Base-by-base conservation (phyloP, 2,888 invertebrate species). In the Lasioglossum marginatum region DNA sequence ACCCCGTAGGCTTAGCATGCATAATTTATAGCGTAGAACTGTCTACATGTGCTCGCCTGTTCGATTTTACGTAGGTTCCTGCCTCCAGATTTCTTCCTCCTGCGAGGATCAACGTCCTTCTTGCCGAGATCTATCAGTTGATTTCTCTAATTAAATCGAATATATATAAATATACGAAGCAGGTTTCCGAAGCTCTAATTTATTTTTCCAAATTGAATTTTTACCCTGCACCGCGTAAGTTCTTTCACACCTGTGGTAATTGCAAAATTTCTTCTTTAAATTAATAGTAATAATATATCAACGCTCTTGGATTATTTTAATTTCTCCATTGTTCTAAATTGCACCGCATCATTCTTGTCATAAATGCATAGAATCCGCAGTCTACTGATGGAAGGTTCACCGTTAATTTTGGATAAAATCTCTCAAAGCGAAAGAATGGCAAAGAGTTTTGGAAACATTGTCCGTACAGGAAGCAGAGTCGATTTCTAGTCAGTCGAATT, bases 1-100 rank as follows among this genome's bases (percentile, higher is more conserved):
- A 57, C 73, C 70, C 57, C 45, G 82, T 83, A 85, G 81, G 73
- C 81, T 87, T 66, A 60, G 81, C 87, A 87, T 83, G 87, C 71
- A 75, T 81, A 81, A 79, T 81, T 78, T 81, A 77, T 79, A 82
- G 16, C 77, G 68, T 88, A 88, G 79, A 79, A 75, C 66, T 81
- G 34, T 66, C 60, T 79, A 40, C 45, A 37, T 8, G 27, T 70
- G 81, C 74, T 80, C 27, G 75, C n/a, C 40, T 14, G 63, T 37
- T 71, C 60, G 52, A 76, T 77, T 77, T 75, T 68, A 74, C 34
- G 63, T 76, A 68, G 76, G 6, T 60, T 34, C 48, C 66, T 43
- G 5, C 5, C 12, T 70, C 12, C 72, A 45, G 70, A 74, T 45
- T 57, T 68, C 63, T 63, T 52, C 45, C 57, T 48, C 43, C 23